These are phyloP conservation scores for Euphysa ruthae DNA, from an alignment of 30 jellyfish, hydroid and myxozoan genomes.

Conservation along the genomic window DNA sequence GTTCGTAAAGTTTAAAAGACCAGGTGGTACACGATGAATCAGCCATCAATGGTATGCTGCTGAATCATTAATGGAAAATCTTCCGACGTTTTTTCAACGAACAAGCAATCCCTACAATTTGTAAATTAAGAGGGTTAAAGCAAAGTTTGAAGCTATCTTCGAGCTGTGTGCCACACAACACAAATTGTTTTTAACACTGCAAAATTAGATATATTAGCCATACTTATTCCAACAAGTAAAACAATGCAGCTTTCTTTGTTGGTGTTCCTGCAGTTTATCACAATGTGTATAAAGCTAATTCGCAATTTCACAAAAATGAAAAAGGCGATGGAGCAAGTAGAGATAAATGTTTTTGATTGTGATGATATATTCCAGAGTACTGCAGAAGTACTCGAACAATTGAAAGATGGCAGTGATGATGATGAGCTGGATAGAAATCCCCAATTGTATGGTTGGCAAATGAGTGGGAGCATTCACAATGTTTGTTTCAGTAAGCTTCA, in stretches of 20 bases:
- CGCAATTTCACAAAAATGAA: neutral
- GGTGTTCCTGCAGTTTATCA: neutral
- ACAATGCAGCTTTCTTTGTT: neutral
- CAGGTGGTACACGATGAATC: slow-evolving; percentile 13
- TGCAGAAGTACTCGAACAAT: neutral
- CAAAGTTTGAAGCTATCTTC: too few relatives aligned
- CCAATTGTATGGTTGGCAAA: too few relatives aligned
- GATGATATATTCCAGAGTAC: neutral
- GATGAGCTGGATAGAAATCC: too few relatives aligned
- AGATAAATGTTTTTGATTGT: neutral
- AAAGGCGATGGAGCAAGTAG: neutral
- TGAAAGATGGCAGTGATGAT: neutral
- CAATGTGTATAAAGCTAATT: neutral
- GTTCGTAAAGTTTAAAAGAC: neutral
- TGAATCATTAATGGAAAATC: neutral
- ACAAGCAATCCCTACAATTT: neutral
- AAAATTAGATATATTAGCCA: neutral
- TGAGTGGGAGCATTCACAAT: too few relatives aligned
- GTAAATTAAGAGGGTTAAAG: neutral
- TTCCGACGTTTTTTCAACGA: neutral
- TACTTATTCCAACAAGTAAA: neutral
- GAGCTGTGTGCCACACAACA: slow-evolving; percentile 1
- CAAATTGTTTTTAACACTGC: neutral
- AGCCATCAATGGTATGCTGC: neutral
- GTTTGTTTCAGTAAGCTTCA: too few relatives aligned